These are phyloP conservation scores for Triplophysa tibetana DNA, from an alignment of 2,113 vertebrate genomes.

Conservation along the genomic window DNA sequence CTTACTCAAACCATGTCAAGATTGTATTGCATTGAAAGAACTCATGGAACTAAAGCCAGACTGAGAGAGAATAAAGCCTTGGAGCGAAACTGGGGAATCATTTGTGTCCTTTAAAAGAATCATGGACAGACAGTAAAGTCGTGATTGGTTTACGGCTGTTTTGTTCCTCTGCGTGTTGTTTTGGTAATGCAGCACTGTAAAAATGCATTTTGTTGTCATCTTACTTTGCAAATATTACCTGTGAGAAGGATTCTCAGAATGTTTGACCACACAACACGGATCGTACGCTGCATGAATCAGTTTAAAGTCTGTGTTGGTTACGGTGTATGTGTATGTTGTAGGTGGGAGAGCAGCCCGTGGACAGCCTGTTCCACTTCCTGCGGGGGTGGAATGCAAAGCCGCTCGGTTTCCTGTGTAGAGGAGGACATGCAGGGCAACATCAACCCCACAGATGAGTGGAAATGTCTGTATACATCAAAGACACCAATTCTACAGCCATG, in stretches of 20 bases:
- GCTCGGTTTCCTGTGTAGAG: constrained; percentile 92
- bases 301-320: neutral
- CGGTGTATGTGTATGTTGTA: constrained; percentile 59
- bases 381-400: constrained; percentile 92
- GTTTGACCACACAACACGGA: neutral
- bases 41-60: constrained; percentile 27
- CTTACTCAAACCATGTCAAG: constrained; percentile 33
- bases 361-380: constrained; percentile 95
- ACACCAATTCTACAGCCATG: constrained; percentile 88
- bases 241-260: neutral
- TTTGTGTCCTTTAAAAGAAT: constrained; percentile 18
- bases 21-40: constrained; percentile 42
- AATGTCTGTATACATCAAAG: constrained; percentile 94
- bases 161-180: neutral
- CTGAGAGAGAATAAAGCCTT: constrained; percentile 41
- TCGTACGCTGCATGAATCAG: neutral
- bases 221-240: neutral
- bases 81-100: constrained; percentile 16
- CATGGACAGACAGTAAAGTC: neutral
- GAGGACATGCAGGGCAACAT: constrained; percentile 94
- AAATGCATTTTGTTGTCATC: neutral
- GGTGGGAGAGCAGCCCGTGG: constrained; percentile 97
- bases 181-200: neutral
- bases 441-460: constrained; percentile 92
- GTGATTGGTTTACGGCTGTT: neutral